Evolutionary conservation across 2,888 invertebrate genomes (phyloP).

Genomic region (Hydraecia micacea): DNA sequence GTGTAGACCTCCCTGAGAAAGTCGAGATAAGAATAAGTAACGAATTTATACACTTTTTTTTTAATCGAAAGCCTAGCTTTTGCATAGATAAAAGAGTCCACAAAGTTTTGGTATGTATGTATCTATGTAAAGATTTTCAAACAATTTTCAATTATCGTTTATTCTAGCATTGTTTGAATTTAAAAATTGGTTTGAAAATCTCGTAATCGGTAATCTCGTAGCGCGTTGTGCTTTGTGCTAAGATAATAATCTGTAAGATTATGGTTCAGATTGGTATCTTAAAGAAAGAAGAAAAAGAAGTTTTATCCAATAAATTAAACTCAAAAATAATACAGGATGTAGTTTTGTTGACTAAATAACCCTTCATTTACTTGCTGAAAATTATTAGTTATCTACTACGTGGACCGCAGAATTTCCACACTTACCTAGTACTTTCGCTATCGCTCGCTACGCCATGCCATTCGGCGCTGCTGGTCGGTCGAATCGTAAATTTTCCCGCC

Average conservation of each 20-base stretch:
- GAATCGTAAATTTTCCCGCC: constrained; percentile 74
- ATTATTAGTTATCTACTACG: constrained; percentile 46
- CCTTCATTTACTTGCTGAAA: constrained; percentile 35
- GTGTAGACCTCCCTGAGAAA: neutral
- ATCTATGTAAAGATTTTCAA: neutral
- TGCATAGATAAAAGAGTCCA: neutral
- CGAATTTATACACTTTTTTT: neutral
- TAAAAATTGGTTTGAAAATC: too few species aligned
- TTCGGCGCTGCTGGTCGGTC: constrained; percentile 35
- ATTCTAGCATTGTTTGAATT: neutral
- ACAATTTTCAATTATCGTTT: too few species aligned
- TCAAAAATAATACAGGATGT: neutral
- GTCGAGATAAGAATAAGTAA: neutral
- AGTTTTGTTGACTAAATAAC: constrained; percentile 20
- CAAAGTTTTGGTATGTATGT: neutral
- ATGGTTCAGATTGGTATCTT: neutral
- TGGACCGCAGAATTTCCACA: constrained; percentile 66
- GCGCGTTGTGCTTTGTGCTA: neutral
- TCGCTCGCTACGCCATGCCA: constrained; percentile 51
- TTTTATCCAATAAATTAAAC: neutral
- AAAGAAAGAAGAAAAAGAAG: neutral
- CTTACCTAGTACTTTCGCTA: constrained; percentile 71
- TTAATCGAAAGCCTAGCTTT: neutral
- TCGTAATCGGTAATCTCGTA: neutral
- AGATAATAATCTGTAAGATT: neutral